Percentiles rank a stretch among this genome's conserved stretches.
Conservation (phyloP, 2,888 invertebrate species). For the Phragmatobia fuliginosa region DNA sequence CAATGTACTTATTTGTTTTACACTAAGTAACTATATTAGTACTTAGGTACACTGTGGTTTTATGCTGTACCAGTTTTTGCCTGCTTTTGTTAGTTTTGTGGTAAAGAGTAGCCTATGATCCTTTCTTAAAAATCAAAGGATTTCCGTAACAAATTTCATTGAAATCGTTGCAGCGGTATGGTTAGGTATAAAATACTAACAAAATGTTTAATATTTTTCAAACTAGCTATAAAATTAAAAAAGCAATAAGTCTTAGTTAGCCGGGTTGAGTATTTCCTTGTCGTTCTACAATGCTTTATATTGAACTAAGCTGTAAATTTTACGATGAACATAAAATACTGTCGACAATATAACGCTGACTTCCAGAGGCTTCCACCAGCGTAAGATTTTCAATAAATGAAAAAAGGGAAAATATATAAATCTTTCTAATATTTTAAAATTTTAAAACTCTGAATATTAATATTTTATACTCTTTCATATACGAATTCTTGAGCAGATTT, state of each 20-base stretch:
- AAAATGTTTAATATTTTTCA: not conserved
- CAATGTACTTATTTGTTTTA: too few species aligned
- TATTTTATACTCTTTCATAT: not conserved
- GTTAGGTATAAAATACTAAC: not conserved
- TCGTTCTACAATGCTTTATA: conserved; percentile 12
- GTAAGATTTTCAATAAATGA: conserved; percentile 10
- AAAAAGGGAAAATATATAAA: not conserved
- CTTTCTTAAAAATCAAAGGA: too few species aligned
- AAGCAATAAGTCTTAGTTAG: not conserved
- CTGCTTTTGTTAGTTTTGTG: too few species aligned
- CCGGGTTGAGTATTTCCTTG: conserved; percentile 12
- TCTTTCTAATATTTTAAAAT: not conserved
- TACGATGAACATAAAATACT: conserved; percentile 18
- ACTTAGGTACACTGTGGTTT: too few species aligned
- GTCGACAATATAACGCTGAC: conserved; percentile 15
- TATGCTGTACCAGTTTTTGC: too few species aligned
- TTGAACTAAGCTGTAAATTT: conserved; percentile 19
- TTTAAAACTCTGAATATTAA: not conserved
- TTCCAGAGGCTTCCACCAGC: conserved; percentile 5
- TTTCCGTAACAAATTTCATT: too few species aligned
- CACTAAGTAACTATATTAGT: too few species aligned
- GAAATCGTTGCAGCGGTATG: too few species aligned
- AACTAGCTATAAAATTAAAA: not conserved
- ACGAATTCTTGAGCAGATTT: too few species aligned
- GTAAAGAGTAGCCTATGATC: too few species aligned